Conservation (phyloP, 2,888 invertebrate species). For the Chalcis sispes region DNA sequence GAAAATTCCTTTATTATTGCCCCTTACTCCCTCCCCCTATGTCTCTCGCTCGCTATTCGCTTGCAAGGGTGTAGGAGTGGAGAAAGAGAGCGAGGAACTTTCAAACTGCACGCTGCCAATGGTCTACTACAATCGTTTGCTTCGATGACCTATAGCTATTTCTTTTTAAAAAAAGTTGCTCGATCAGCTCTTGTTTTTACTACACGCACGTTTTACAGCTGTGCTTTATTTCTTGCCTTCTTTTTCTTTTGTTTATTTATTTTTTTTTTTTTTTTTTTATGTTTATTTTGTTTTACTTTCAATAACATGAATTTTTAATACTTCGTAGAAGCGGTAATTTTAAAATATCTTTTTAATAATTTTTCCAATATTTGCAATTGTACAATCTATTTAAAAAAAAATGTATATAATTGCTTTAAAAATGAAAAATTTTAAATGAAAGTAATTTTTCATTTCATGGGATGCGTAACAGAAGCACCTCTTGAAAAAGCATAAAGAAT, state of each 20-base stretch:
- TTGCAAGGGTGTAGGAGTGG: slow-evolving; percentile 21
- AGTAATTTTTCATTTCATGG: background rate
- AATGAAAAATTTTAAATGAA: too few relatives aligned
- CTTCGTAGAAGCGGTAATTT: too few relatives aligned
- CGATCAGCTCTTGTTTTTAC: slow-evolving; percentile 14
- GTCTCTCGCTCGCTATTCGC: background rate
- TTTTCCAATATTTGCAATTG: too few relatives aligned
- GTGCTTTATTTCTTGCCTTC: too few relatives aligned
- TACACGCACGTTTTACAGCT: too few relatives aligned
- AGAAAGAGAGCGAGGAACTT: background rate
- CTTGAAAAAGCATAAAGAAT: slow-evolving; percentile 30
- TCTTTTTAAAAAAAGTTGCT: background rate
- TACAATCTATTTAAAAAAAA: too few relatives aligned
- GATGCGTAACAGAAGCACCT: slow-evolving; percentile 35
- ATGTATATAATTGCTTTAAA: too few relatives aligned
- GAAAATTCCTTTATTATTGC: slow-evolving; percentile 53
- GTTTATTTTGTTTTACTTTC: too few relatives aligned
- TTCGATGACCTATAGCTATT: too few relatives aligned
- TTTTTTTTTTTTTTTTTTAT: background rate
- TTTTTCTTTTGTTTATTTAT: background rate
- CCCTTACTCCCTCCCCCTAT: background rate
- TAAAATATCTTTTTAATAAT: too few relatives aligned
- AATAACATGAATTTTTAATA: too few relatives aligned
- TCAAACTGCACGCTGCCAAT: slow-evolving; percentile 8
- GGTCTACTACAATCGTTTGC: background rate